phyloP scores from a whole-genome alignment of 1,140 invertebrate species.

The Zeugodacus cucurbitae region DNA sequence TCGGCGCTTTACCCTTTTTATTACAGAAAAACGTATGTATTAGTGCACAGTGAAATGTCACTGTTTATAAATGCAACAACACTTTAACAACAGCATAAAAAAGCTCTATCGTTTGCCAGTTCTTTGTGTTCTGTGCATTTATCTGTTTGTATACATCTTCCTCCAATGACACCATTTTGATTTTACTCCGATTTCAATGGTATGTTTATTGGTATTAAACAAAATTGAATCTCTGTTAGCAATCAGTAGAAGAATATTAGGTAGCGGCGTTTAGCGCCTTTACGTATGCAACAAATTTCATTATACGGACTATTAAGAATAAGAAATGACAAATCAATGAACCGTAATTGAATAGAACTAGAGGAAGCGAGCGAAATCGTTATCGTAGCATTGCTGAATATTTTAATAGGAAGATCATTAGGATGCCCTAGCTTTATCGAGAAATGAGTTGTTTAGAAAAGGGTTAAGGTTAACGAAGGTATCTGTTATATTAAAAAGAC shows the following conservation, averaged over 20 bases:
- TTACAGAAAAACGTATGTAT: neutral
- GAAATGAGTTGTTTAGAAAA: no score
- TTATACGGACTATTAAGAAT: neutral
- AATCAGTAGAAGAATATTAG: neutral
- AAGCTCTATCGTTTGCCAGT: neutral
- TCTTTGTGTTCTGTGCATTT: neutral
- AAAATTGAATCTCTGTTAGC: neutral
- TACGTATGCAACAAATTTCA: neutral
- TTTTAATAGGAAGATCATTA: no score
- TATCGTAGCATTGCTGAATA: no score
- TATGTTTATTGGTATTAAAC: neutral
- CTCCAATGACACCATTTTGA: neutral
- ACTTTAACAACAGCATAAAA: neutral
- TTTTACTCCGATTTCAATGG: no score
- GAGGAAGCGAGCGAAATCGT: neutral
- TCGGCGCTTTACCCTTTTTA: neutral
- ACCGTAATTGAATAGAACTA: neutral
- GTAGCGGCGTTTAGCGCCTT: neutral
- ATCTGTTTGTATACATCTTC: neutral
- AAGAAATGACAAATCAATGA: neutral
- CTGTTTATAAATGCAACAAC: neutral
- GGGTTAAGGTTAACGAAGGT: no score
- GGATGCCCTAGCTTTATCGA: no score
- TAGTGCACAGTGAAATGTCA: neutral
- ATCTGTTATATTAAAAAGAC: no score